Percentiles rank a stretch among this genome's conserved stretches.
Conservation (phyloP, 1,140 invertebrate species). For the Choristoneura fumiferana region DNA sequence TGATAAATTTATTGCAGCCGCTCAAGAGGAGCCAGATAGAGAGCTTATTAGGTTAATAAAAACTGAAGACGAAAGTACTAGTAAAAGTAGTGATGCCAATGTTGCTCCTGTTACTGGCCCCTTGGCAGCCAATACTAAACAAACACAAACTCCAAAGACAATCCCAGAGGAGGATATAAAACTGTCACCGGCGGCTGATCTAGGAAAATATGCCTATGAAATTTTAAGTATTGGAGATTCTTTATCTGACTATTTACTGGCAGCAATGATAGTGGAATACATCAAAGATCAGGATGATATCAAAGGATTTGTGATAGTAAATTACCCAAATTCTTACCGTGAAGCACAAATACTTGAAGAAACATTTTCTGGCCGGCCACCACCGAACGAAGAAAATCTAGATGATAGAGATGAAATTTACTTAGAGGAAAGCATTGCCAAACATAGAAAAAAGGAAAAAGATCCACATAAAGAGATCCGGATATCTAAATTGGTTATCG, state of each 20-base stretch:
- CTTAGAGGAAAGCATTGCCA: slow-evolving; percentile 73
- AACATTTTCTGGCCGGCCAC: slow-evolving; percentile 62
- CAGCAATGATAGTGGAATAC: slow-evolving; percentile 80
- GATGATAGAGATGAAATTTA: slow-evolving; percentile 62
- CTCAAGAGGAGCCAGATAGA: slow-evolving; percentile 54
- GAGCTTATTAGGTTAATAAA: slow-evolving; percentile 64
- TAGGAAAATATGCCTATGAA: slow-evolving; percentile 80
- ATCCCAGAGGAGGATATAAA: slow-evolving; percentile 79
- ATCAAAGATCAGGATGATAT: slow-evolving; percentile 73
- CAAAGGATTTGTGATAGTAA: slow-evolving; percentile 81
- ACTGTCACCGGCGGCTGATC: slow-evolving; percentile 70
- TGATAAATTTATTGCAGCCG: slow-evolving; percentile 57
- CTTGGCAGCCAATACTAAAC: slow-evolving; percentile 62
- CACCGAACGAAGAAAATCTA: slow-evolving; percentile 46
- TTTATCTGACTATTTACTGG: slow-evolving; percentile 77
- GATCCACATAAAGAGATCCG: slow-evolving; percentile 54
- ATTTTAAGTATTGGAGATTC: slow-evolving; percentile 74
- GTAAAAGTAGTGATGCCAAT: slow-evolving; percentile 47
- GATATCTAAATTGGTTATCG: slow-evolving; percentile 68
- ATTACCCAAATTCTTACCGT: slow-evolving; percentile 80
- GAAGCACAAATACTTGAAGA: slow-evolving; percentile 80
- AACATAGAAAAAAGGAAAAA: slow-evolving; percentile 58
- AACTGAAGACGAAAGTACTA: slow-evolving; percentile 46
- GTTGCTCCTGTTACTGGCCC: slow-evolving; percentile 35
- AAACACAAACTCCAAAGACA: slow-evolving; percentile 79